Percentiles rank a stretch among this genome's conserved stretches.
These are phyloP conservation scores for Sylvia atricapilla DNA, from an alignment of 2,113 vertebrate species.

Conservation along the genomic window DNA sequence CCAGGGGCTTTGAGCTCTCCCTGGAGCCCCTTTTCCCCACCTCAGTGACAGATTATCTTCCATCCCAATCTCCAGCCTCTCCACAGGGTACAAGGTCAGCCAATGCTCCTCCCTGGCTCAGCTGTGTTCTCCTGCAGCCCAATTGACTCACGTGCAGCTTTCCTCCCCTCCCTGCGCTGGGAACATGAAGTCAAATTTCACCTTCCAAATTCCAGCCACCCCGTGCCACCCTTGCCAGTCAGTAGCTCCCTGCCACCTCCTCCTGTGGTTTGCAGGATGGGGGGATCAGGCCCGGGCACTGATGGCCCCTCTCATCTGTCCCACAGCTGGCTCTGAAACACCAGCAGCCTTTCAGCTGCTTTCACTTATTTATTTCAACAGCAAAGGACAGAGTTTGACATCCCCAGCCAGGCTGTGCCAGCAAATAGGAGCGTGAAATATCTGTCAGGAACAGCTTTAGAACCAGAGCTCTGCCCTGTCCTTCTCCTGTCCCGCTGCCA, in stretches of 20 bases:
- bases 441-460: not conserved
- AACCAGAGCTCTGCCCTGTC: not conserved
- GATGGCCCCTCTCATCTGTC: not conserved
- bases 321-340: not conserved
- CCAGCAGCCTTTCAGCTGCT: not conserved
- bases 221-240: not conserved
- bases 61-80: not conserved
- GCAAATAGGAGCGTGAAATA: slow-evolving; percentile 25
- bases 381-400: not conserved
- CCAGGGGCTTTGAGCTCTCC: not conserved
- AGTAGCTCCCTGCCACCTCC: not conserved
- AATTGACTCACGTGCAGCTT: not conserved
- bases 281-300: not conserved
- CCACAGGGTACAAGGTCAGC: not conserved
- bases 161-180: not conserved
- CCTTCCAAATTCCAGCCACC: not conserved
- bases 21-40: not conserved
- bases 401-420: not conserved
- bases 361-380: slow-evolving; percentile 3
- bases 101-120: not conserved
- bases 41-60: not conserved
- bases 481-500: not conserved
- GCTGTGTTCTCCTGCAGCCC: not conserved
- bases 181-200: not conserved
- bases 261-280: not conserved